phyloP scores from a whole-genome alignment of 1,140 invertebrate species.

The Chlorops oryzae region DNA sequence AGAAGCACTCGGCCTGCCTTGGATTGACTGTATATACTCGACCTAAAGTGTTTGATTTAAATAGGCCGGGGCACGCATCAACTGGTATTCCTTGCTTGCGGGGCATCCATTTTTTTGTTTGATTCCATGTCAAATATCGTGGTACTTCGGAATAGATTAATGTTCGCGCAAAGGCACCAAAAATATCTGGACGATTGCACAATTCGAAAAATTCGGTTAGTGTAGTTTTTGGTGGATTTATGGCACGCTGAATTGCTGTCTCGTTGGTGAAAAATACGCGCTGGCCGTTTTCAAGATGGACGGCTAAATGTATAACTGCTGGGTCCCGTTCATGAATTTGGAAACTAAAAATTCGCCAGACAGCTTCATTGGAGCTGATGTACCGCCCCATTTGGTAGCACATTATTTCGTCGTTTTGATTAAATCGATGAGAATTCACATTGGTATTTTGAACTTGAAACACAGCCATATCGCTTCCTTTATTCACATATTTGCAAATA shows the following conservation, averaged over 20 bases:
- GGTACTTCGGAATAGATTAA: slow-evolving; percentile 48
- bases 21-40: slow-evolving; percentile 45
- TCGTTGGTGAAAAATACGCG: too few relatives aligned
- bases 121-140: slow-evolving; percentile 47
- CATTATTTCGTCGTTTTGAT: too few relatives aligned
- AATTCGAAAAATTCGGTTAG: slow-evolving; percentile 46
- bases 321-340: slow-evolving; percentile 37
- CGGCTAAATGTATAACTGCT: slow-evolving; percentile 37
- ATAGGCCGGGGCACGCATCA: slow-evolving; percentile 14
- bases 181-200: slow-evolving; percentile 37
- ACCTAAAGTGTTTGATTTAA: slow-evolving; percentile 28
- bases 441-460: too few relatives aligned
- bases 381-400: too few relatives aligned
- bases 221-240: slow-evolving; percentile 34
- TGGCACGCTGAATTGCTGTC: slow-evolving; percentile 21
- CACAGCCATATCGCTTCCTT: too few relatives aligned
- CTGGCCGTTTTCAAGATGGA: slow-evolving; percentile 48
- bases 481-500: too few relatives aligned
- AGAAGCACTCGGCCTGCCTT: slow-evolving; percentile 42
- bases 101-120: slow-evolving; percentile 26
- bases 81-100: slow-evolving; percentile 1
- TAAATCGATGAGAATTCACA: too few relatives aligned
- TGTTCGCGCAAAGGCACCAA: slow-evolving; percentile 46
- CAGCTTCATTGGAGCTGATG: slow-evolving; percentile 19
- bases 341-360: slow-evolving; percentile 22